Evolutionary conservation across 37 sponge, comb jelly and placozoan genomes (phyloP), one percentile per base, ranked within the genome.

Genomic region (Axinella damicornis): DNA sequence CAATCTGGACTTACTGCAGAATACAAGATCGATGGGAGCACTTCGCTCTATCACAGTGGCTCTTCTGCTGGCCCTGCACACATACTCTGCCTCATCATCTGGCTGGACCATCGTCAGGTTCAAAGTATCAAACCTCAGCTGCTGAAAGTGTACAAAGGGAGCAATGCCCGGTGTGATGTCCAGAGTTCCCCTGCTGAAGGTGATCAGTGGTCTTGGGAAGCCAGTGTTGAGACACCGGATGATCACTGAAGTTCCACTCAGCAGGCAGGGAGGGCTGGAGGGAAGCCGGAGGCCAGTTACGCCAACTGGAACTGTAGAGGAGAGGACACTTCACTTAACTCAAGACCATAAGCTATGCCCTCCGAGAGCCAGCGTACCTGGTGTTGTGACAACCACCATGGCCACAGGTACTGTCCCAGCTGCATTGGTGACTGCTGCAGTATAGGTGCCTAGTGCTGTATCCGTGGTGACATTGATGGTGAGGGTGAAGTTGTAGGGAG

Each of bases 141-240:
- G 53, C 12, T 63, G 54, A 41, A 65, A 64, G 39, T 20, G 21
- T 32, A 4, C 11, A 5, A 33, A 63, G 61, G 32, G 2, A 5
- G 5, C 32, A 12, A 14, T 18, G 21, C 24, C 57, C 69, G 20
- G 69, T 36, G 35, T 70, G 57, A 75, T 53, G 22, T 13, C 11
- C 5, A 52, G 30, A 1, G 16, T 11, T 1, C 34, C 70, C 5
- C 0, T 0, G 5, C 17, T 5, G 35, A 81, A 88, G 15, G 25
- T 55, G 4, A 88, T 60, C 31, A 2, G 11, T 39, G 82, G 69
- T 33, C 70, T 59, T 24, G 82, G 82, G 69, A 75, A 80, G 19
- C 88, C 88, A 66, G 36, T n/a, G 27, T 31, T 35, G 15, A 40
- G n/a, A 82, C 88, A 88, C 16, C 41, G 65, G 62, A 88, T 25